These are phyloP conservation scores for Pelecanoides urinatrix DNA, from an alignment of 2,113 vertebrate species.

Conservation along the genomic window DNA sequence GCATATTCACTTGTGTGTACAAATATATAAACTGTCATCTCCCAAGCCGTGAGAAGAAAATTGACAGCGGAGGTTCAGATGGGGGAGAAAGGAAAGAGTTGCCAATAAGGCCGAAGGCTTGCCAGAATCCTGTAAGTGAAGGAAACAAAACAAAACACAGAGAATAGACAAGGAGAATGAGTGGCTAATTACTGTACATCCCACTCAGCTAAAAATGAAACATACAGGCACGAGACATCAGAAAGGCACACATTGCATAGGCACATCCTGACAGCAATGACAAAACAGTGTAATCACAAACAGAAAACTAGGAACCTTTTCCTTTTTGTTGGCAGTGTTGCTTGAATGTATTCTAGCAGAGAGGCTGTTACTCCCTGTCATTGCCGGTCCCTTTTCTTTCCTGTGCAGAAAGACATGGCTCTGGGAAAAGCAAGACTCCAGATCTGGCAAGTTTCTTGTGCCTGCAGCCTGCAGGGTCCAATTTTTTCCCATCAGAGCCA, in stretches of 20 bases:
- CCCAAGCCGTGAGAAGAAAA: conserved; percentile 39
- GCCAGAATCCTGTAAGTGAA: conserved; percentile 10
- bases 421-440: not conserved
- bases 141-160: not conserved
- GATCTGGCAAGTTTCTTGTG: not conserved
- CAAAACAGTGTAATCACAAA: conserved; percentile 57
- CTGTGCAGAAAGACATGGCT: not conserved
- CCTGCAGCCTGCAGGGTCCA: not conserved
- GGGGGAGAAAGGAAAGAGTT: not conserved
- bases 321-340: conserved; percentile 16
- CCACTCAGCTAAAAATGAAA: conserved; percentile 39
- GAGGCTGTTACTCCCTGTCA: conserved; percentile 23
- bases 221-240: conserved; percentile 9
- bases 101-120: conserved; percentile 23
- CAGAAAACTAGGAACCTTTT: conserved; percentile 21
- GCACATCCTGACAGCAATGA: conserved; percentile 31
- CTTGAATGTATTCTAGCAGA: not conserved
- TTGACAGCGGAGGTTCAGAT: not conserved
- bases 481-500: not conserved
- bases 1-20: conserved; percentile 45
- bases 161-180: conserved; percentile 26
- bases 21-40: conserved; percentile 43
- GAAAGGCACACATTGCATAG: conserved; percentile 19
- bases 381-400: not conserved
- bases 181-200: conserved; percentile 36